Evolutionary conservation across 2,888 invertebrate genomes (phyloP), one percentile per base, ranked within the genome.

Genomic region (Homarus gammarus): DNA sequence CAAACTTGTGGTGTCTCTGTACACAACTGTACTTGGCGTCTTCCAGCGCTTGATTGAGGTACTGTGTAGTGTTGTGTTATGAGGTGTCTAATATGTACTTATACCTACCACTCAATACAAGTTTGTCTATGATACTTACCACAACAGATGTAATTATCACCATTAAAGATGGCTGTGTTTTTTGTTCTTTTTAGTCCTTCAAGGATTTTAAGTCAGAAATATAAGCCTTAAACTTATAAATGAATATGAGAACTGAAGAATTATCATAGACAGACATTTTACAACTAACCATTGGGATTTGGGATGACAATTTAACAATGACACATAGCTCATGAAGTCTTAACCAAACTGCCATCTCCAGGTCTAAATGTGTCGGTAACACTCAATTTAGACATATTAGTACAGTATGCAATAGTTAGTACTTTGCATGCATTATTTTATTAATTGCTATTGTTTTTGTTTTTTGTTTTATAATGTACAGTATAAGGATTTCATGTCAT

Each of bases 11-110:
- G 51, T 72, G 83, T 83, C 83, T 70, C 31, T 70, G 83, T 49
- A 84, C 84, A 61, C 84, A 84, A 27, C 84, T 56, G 70, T 83
- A 75, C 56, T 75, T 75, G 84, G 73, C 84, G 49, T 61, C 84
- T 75, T 68, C 31, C 84, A 84, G 84, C 75, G 75, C 77, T 75
- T 84, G 84, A 84, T 84, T 0, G 84, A 84, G 84, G 84, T 84
- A 84, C 64, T 75, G 84, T 84, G 84, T 84, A 56, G 84, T 61
- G 33, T 22, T 51, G 44, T 40, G 5, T n/a, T 8, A 12, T 27
- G 27, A 27, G 15, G 64, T 3, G 27, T 64, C 27, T 64, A n/a
- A 27, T 64, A 27, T 10, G 15, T 64, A 64, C 64, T 64, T 64
- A 64, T 12, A 27, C 64, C 8, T 27, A 27, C 27, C 27, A 64